Base-by-base conservation (phyloP, 2,888 invertebrate species). In the Ornithoptera alexandrae region DNA sequence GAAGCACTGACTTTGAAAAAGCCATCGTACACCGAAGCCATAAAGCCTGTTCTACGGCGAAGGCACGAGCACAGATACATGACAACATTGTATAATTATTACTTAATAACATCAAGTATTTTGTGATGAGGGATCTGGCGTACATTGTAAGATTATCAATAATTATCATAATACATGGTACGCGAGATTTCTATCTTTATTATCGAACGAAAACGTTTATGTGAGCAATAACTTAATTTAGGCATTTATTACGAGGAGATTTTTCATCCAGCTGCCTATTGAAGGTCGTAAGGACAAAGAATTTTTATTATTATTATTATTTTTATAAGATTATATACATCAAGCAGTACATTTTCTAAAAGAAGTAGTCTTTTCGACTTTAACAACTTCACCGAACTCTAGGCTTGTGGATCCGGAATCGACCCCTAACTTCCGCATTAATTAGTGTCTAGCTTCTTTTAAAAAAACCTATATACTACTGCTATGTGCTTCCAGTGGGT, bases 1-100 rank as follows among this genome's bases (percentile, higher is more conserved):
- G 71, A 72, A 71, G 73, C 74, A 72, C 72, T 72, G 71, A 73
- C 77, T 75, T 72, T 77, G 81, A 81, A 86, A 84, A 80, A 82
- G 81, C 80, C 77, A 76, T 77, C 79, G 74, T 84, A 72, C 15
- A 72, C 71, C 76, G 72, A 72, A 66, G 73, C 72, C 72, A 72
- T 71, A 82, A 84, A 78, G 84, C 81, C 75, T 74, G 71, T 79
- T 82, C 78, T 87, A 75, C 77, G 56, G 79, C 80, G 77, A 57
- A 70, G 61, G 71, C 71, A 56, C 67, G 66, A 73, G 72, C 72
- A 68, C 72, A 70, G 73, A 73, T 69, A 57, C 53, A 56, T 71
- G 72, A 78, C 85, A 82, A 88, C 86, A 81, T 84, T 86, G 85
- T 87, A 82, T 83, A 83, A 84, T 84, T 86, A 88, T 85, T 87